Evolutionary conservation across 2,113 vertebrate genomes (phyloP).

Genomic region (Aptenodytes forsteri): DNA sequence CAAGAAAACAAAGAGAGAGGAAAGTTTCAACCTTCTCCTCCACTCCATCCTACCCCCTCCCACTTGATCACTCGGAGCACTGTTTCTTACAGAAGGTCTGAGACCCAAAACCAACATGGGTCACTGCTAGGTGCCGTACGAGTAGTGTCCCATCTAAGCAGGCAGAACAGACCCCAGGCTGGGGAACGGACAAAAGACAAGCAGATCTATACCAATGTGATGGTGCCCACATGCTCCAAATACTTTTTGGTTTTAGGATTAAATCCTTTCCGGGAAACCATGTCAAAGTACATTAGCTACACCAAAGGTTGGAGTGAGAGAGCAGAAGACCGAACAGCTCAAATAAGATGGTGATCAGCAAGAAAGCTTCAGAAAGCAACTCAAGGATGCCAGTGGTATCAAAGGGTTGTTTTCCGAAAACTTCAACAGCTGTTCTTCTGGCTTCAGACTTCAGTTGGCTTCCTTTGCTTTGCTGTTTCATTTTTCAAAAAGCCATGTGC

Average conservation of each 20-base stretch:
- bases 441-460: neutral
- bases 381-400: neutral
- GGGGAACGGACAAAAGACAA: neutral
- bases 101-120: neutral
- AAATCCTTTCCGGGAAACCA: neutral
- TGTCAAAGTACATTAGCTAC: neutral
- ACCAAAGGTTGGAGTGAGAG: neutral
- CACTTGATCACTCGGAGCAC: neutral
- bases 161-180: neutral
- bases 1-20: neutral
- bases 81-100: neutral
- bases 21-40: neutral
- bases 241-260: neutral
- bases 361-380: neutral
- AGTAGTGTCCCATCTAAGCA: neutral
- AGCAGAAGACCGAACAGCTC: neutral
- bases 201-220: neutral
- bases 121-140: neutral
- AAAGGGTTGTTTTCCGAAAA: neutral
- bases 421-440: neutral
- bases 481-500: neutral
- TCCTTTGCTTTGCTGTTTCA: neutral
- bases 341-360: neutral
- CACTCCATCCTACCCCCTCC: neutral
- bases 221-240: accelerated